phyloP scores from a whole-genome alignment of 2,113 vertebrate genomes.

The Sus scrofa region DNA sequence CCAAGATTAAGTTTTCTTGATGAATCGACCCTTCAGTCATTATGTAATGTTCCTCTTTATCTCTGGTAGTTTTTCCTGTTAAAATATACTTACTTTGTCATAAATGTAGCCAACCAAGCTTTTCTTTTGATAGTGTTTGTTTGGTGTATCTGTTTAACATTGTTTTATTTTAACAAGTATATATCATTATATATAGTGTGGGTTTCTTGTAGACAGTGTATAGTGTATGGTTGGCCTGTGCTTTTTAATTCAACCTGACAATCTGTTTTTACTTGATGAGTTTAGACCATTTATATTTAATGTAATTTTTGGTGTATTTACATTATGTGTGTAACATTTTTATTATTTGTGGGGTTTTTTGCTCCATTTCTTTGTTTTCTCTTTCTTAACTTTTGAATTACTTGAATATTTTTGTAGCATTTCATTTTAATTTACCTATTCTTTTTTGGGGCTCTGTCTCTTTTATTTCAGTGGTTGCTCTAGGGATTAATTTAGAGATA shows the following conservation, averaged over 20 bases:
- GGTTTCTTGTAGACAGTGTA: background rate
- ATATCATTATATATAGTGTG: background rate
- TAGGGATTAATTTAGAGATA: slow-evolving; percentile 3
- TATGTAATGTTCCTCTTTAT: background rate
- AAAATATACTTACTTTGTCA: background rate
- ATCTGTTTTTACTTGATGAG: background rate
- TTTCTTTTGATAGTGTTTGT: background rate
- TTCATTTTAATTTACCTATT: background rate
- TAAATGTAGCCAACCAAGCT: background rate
- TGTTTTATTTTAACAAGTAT: background rate
- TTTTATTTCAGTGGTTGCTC: background rate
- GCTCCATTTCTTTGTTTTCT: background rate
- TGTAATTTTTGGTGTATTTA: background rate
- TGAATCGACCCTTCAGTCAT: background rate
- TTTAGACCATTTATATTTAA: background rate
- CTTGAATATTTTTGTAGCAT: background rate
- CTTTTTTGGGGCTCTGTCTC: background rate
- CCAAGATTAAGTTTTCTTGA: background rate
- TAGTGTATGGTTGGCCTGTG: background rate
- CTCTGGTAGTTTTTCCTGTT: background rate
- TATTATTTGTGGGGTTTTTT: background rate
- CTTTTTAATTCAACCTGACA: background rate
- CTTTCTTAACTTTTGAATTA: background rate
- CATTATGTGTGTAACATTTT: background rate
- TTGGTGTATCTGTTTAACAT: background rate